Evolutionary conservation across 2,888 invertebrate species (phyloP), one percentile per base, ranked within the genome.

Genomic region (Phortica magna): DNA sequence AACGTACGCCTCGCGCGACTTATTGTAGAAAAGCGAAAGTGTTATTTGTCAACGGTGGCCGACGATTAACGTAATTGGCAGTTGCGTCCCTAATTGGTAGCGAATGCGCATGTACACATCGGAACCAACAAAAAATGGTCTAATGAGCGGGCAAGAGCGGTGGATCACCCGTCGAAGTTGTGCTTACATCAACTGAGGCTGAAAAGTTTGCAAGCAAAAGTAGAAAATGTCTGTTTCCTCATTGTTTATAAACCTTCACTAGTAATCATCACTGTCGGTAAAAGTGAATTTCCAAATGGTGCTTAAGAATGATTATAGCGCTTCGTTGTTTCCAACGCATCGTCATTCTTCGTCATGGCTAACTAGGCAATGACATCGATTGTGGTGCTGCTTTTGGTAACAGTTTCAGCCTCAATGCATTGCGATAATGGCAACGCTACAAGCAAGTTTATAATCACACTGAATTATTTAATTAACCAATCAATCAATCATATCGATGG

Each of bases 11-110:
- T 9, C 9, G 6, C 19, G 61, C 61, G 22, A 19, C 17, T 6
- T 12, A 6, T 31, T 67, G 42, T 19, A 14, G 67, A 67, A 67
- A 67, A 67, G 67, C 67, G 67, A 67, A 67, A 67, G 67, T 67
- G n/a, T 6, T 42, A 9, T 67, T 59, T 59, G 19, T 14, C 19
- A 7, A 17, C 22, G 14, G 48, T 59, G 17, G 5, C 9, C 48
- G 48, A 48, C 48, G 48, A 9, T 48, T 48, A 48, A 48, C 2
- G 48, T 48, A 48, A 48, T 14, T 48, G 48, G 2, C 10, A 59
- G 59, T 17, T 59, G n/a, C 19, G 59, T 17, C 14, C 7, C 59
- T 59, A 59, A 59, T 59, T 59, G 59, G 17, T 59, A n/a, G 59
- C 59, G 59, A 7, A 59, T 59, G 59, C 17, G 59, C 59, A 17